Conservation (phyloP, 2,113 vertebrate species). For the Chlamydotis undulata region DNA sequence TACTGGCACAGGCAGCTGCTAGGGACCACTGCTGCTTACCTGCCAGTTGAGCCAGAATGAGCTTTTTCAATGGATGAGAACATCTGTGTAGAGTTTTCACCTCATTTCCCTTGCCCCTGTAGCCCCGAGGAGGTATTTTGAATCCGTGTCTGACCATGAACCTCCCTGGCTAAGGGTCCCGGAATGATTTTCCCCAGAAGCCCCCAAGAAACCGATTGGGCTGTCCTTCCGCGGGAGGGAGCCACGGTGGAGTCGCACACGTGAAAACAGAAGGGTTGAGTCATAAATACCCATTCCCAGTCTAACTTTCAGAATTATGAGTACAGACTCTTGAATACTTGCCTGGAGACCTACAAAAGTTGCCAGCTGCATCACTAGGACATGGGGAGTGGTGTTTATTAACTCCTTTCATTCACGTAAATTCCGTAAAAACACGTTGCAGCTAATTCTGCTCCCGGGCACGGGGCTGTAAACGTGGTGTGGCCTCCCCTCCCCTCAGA, state of each 20-base stretch:
- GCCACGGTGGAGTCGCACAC: neutral
- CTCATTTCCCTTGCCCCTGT: constrained; percentile 14
- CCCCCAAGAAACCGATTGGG: neutral
- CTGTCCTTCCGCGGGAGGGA: neutral
- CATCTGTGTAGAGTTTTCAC: constrained; percentile 34
- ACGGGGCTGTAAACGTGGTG: neutral
- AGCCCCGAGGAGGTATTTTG: neutral
- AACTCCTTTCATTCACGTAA: neutral
- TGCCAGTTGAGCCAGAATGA: constrained; percentile 50
- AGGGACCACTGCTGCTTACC: constrained; percentile 39
- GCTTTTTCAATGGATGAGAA: constrained; percentile 65
- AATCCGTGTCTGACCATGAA: neutral
- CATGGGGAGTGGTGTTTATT: neutral
- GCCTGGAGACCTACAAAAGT: neutral
- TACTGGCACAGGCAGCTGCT: constrained; percentile 63
- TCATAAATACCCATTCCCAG: neutral
- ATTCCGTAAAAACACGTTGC: neutral
- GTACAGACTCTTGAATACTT: neutral
- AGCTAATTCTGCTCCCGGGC: neutral
- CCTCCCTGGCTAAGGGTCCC: neutral
- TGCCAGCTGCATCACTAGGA: neutral
- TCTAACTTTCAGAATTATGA: neutral
- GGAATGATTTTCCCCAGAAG: neutral
- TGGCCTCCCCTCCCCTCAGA: neutral
- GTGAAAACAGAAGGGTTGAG: neutral